Base-by-base conservation (phyloP, 2,797 vertebrate genomes). In the Decapterus maruadsi region DNA sequence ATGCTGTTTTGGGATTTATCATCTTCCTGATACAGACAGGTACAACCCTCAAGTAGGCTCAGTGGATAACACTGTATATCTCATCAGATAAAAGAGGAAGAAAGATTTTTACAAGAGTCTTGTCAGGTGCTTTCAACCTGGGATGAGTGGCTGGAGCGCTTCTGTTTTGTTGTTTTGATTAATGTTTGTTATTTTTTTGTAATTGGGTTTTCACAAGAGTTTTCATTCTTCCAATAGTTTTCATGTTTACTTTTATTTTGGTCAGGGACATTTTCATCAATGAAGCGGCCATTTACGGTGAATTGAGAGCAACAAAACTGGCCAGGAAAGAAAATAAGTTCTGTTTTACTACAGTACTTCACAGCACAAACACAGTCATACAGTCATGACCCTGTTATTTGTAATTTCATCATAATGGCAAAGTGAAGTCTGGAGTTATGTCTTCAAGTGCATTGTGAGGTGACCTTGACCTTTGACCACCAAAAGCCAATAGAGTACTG, bases 11-110 rank as follows among this genome's bases (percentile, higher is more conserved):
- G 7, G 51, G 3, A 51, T 66, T 58, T 31, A 16, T 38, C 4
- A 61, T 43, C n/a, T 59, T 43, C 54, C 57, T 69, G 55, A 50
- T 45, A 10, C 11, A 38, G 40, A 67, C 20, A 38, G 2, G 71
- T 57, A 14, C 67, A 76, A 76, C n/a, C 40, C 34, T n/a, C 14
- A 42, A 20, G 20, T n/a, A 22, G 43, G 53, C 43, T 29, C 56
- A 45, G 46, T 34, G 12, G 2, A 20, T 54, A 42, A 4, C 10
- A 4, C n/a, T 51, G 9, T 17, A 17, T 17, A 46, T 11, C 34
- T 36, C 34, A 36, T 36, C 34, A 36, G 34, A 1, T 51, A 22
- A 20, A 51, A 50, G 43, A 17, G 20, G n/a, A 50, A 50, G 16
- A 46, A 46, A 45, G 26, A 8, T 8, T 36, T 7, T 36, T 36